These are phyloP conservation scores for Galleria mellonella DNA, from an alignment of 1,140 invertebrate species.

Conservation along the genomic window DNA sequence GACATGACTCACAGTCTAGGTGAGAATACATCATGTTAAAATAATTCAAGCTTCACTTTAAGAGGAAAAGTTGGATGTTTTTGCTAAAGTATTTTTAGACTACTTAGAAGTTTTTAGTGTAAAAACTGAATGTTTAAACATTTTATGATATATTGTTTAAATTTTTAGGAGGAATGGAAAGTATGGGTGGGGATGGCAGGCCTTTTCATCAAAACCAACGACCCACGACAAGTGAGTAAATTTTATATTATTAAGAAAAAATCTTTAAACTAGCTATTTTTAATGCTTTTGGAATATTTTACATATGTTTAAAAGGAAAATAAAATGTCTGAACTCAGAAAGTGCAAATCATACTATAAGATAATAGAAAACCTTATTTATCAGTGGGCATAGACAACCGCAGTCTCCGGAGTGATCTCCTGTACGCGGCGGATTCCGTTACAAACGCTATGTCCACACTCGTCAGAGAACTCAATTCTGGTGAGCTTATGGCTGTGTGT, in stretches of 20 bases:
- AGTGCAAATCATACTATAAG: too few species aligned
- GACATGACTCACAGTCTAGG: constrained; percentile 71
- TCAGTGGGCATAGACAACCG: constrained; percentile 75
- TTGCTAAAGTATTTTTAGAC: too few species aligned
- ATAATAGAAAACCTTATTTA: constrained; percentile 9
- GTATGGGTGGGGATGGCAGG: constrained; percentile 47
- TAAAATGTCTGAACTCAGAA: too few species aligned
- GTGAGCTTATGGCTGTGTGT: constrained; percentile 56
- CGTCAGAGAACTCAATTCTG: constrained; percentile 95
- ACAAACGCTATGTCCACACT: constrained; percentile 97
- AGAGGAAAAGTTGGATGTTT: too few species aligned
- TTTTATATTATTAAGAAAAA: too few species aligned
- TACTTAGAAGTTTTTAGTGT: too few species aligned
- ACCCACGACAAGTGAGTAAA: constrained; percentile 55
- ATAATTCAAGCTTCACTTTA: too few species aligned
- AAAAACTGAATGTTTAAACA: too few species aligned
- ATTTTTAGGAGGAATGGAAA: constrained; percentile 48
- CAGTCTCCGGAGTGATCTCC: constrained; percentile 87
- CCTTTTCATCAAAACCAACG: constrained; percentile 60
- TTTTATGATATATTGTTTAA: background rate
- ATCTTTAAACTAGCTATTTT: too few species aligned
- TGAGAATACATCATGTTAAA: constrained; percentile 12
- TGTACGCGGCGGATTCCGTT: constrained; percentile 95
- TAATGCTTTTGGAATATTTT: too few species aligned
- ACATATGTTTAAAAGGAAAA: too few species aligned